Evolutionary conservation across 2,888 invertebrate species (phyloP).

Genomic region (Orthosia cruda): DNA sequence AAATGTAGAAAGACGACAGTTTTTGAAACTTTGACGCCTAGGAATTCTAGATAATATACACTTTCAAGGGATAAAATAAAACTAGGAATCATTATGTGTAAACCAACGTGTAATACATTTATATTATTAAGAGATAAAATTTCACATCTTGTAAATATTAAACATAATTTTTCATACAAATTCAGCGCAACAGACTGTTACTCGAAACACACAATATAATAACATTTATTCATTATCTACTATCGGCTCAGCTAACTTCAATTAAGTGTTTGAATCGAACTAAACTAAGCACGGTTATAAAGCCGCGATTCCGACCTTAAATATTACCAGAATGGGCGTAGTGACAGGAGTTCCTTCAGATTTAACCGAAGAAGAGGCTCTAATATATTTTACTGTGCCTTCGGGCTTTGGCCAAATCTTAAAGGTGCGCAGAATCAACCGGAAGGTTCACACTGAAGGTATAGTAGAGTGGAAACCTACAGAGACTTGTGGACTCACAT

Average conservation of each 20-base stretch:
- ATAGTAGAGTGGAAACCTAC: too few species aligned
- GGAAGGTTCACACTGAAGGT: too few species aligned
- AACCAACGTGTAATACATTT: slow-evolving; percentile 90
- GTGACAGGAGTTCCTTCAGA: too few species aligned
- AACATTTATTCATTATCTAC: slow-evolving; percentile 77
- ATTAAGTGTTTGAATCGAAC: too few species aligned
- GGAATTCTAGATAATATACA: background rate
- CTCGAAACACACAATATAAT: slow-evolving; percentile 80
- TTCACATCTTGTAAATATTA: slow-evolving; percentile 90
- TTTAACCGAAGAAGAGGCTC: too few species aligned
- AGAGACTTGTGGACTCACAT: too few species aligned
- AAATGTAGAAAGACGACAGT: background rate
- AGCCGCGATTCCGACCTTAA: too few species aligned
- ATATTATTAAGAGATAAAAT: slow-evolving; percentile 91
- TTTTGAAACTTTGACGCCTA: background rate
- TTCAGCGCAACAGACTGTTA: slow-evolving; percentile 81
- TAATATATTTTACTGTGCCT: too few species aligned
- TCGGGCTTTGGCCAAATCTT: too few species aligned
- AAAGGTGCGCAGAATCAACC: too few species aligned
- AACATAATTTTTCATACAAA: slow-evolving; percentile 84
- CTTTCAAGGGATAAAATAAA: slow-evolving; percentile 64
- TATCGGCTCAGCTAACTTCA: slow-evolving; percentile 69
- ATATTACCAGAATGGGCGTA: too few species aligned
- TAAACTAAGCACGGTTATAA: too few species aligned
- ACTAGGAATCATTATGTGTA: slow-evolving; percentile 76